Evolutionary conservation across 2,797 vertebrate species (phyloP).

Genomic region (Tarsius wallacei): DNA sequence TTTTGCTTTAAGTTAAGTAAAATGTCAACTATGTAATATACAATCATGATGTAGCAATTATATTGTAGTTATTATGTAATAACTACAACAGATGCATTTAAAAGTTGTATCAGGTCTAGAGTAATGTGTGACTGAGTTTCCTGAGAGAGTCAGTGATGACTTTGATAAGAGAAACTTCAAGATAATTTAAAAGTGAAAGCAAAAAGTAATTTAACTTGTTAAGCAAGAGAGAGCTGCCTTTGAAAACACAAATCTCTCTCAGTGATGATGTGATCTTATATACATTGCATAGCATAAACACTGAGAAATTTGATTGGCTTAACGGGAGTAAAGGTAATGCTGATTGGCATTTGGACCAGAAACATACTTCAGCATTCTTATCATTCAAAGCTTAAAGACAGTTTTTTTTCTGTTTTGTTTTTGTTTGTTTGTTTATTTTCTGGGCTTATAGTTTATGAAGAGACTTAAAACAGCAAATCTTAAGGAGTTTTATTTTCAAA

Average conservation of each 20-base stretch:
- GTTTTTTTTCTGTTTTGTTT: too few relatives aligned
- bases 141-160: neutral
- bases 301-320: neutral
- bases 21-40: neutral
- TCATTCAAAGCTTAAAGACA: neutral
- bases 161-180: neutral
- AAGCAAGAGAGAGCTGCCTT: neutral
- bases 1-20: neutral
- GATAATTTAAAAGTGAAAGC: neutral
- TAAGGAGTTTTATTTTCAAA: neutral
- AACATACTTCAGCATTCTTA: neutral
- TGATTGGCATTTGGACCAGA: neutral
- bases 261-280: neutral
- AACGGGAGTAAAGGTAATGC: neutral
- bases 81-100: neutral
- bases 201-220: neutral
- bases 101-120: neutral
- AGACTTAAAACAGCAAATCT: neutral
- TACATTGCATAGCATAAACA: neutral
- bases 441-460: neutral
- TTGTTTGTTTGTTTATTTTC: neutral
- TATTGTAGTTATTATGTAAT: neutral
- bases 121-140: neutral
- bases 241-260: neutral
- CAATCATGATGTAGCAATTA: neutral